Percentiles rank a stretch among this genome's conserved stretches.
These are phyloP conservation scores for Pampusana beccarii DNA, from an alignment of 2,113 vertebrate genomes.

Conservation along the genomic window DNA sequence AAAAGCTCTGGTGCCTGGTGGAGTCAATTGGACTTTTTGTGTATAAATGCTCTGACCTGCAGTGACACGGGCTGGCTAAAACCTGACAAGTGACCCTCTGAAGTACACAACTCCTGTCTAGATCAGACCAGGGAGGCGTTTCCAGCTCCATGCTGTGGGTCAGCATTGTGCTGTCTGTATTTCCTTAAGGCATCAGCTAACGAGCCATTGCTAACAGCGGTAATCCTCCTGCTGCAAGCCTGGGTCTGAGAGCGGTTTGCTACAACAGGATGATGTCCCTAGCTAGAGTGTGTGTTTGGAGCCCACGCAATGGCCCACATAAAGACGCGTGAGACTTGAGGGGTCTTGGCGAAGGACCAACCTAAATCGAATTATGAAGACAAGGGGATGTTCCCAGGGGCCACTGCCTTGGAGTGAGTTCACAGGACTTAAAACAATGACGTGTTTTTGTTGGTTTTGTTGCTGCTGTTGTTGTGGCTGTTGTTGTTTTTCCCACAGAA, in stretches of 20 bases:
- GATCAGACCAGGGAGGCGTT: not conserved
- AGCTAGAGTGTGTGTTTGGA: not conserved
- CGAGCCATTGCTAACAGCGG: not conserved
- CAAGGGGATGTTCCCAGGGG: not conserved
- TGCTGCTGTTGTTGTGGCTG: too few species aligned
- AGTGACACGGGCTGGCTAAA: not conserved
- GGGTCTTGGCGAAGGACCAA: constrained; percentile 11
- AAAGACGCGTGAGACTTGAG: not conserved
- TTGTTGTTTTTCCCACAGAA: not conserved
- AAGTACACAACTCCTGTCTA: not conserved
- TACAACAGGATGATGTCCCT: not conserved
- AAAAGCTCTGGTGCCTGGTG: not conserved
- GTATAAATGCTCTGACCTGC: not conserved
- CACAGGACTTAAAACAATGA: constrained; percentile 3
- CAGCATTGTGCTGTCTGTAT: not conserved
- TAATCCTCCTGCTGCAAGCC: constrained; percentile 2
- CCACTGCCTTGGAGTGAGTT: not conserved
- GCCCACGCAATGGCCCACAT: not conserved
- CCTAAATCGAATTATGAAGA: constrained; percentile 24
- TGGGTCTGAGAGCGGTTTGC: not conserved
- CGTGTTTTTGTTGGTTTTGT: not conserved
- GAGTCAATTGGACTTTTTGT: not conserved
- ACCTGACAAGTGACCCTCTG: not conserved
- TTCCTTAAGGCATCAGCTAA: not conserved
- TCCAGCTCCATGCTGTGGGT: constrained; percentile 6